Base-by-base conservation (phyloP, 2,113 vertebrate species). In the Pleuronectes platessa region DNA sequence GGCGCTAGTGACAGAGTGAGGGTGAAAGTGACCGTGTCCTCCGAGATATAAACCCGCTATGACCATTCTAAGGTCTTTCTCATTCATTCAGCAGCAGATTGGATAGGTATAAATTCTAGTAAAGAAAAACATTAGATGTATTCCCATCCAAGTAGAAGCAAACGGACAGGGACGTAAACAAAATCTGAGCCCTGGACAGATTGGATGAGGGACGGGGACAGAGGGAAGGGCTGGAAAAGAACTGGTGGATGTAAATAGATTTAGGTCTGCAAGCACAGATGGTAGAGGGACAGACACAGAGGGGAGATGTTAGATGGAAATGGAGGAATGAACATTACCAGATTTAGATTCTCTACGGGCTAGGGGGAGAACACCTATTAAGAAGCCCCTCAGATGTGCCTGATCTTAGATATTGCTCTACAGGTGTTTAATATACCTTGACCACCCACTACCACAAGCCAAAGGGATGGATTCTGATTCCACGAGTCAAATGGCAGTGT, bases 171-270 rank as follows among this genome's bases (percentile, higher is more conserved):
- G 56, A 60, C 23, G 20, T 71, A 74, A 87, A 78, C 73, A 69
- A 42, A 71, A 65, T n/a, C 49, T 62, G 27, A 78, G 26, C 3
- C 45, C 2, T 67, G 78, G 68, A 88, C 71, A 87, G 68, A 84
- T 75, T 78, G 80, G 21, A 74, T 59, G 47, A 74, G 45, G 21
- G 71, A 73, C 40, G 27, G 12, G 66, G 68, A 73, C 23, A 49
- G 55, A 77, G 27, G 37, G 49, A 69, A 54, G 60, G 20, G 40
- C 53, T 60, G 42, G 13, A 62, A 27, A 47, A 73, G 65, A 76
- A 17, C 14, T 55, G 10, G n/a, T 51, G 35, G 53, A 76, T 53
- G 58, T 67, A 78, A 87, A 90, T 56, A 89, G 72, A 89, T 90
- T 79, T 81, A 81, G 53, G 71, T 76, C 49, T 31, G n/a, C 24